These are phyloP conservation scores for Drosophila fungiperda DNA, from an alignment of 2,888 invertebrate genomes.

Conservation along the genomic window DNA sequence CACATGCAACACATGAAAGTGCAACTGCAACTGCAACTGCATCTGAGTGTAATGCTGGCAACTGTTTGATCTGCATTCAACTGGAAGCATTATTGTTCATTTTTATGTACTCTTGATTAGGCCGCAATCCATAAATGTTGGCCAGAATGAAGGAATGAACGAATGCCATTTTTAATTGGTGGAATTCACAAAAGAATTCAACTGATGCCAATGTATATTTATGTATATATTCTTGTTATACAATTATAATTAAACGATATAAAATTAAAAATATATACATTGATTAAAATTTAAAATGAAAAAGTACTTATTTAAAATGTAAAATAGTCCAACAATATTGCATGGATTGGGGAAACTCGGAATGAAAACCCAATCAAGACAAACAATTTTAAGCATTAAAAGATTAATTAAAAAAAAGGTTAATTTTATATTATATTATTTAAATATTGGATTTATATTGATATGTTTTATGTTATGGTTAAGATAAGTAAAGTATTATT, in stretches of 20 bases:
- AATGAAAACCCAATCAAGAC: too few relatives aligned
- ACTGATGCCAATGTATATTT: not conserved
- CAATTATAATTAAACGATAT: not conserved
- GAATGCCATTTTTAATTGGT: conserved; percentile 18
- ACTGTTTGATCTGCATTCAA: conserved; percentile 51
- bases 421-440: not conserved
- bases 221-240: not conserved
- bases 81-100: conserved; percentile 62
- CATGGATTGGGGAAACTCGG: not conserved
- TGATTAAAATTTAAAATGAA: not conserved
- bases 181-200: conserved; percentile 9
- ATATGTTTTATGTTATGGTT: not conserved
- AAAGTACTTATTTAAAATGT: not conserved
- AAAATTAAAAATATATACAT: not conserved
- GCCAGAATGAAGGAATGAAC: not conserved
- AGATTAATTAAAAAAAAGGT: not conserved
- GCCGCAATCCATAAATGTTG: conserved; percentile 33
- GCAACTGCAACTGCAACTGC: conserved; percentile 6
- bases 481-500: not conserved
- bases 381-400: not conserved
- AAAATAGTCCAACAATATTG: not conserved
- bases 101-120: conserved; percentile 76
- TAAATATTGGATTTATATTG: not conserved
- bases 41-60: conserved; percentile 22
- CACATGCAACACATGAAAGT: conserved; percentile 31